phyloP scores from a whole-genome alignment of 2,113 vertebrate genomes.

The Smithornis capensis region DNA sequence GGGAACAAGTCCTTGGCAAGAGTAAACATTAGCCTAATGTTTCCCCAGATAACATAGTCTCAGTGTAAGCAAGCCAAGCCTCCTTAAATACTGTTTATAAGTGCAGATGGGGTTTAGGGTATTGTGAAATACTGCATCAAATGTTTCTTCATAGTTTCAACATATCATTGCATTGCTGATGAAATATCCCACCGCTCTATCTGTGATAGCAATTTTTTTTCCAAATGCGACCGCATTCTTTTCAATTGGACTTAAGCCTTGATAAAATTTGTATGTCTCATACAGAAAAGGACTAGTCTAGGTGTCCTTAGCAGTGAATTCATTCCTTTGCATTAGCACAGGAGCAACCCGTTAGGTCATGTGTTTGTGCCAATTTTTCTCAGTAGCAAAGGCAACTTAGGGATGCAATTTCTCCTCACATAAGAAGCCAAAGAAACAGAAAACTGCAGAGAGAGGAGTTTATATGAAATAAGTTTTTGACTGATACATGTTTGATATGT shows the following conservation, averaged over 20 bases:
- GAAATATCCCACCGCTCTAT: neutral
- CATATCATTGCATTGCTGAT: neutral
- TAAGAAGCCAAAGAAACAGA: neutral
- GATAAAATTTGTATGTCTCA: neutral
- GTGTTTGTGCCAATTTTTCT: neutral
- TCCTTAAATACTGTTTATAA: slow-evolving; percentile 17
- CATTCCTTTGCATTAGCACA: neutral
- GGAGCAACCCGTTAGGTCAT: neutral
- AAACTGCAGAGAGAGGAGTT: neutral
- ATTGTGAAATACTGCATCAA: neutral
- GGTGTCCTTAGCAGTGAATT: neutral
- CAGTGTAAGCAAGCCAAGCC: neutral
- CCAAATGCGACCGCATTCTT: neutral
- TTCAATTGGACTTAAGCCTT: neutral
- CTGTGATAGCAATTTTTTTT: neutral
- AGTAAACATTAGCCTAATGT: neutral
- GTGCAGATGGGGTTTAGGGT: neutral
- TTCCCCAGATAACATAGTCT: neutral
- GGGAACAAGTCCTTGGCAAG: neutral
- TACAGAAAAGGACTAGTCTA: neutral
- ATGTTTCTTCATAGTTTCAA: neutral
- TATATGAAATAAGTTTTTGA: neutral
- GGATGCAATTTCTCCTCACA: neutral
- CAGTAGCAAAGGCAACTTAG: neutral
- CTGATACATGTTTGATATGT: fast-evolving